Evolutionary conservation across 2,888 invertebrate genomes (phyloP).

Genomic region (Syritta pipiens): DNA sequence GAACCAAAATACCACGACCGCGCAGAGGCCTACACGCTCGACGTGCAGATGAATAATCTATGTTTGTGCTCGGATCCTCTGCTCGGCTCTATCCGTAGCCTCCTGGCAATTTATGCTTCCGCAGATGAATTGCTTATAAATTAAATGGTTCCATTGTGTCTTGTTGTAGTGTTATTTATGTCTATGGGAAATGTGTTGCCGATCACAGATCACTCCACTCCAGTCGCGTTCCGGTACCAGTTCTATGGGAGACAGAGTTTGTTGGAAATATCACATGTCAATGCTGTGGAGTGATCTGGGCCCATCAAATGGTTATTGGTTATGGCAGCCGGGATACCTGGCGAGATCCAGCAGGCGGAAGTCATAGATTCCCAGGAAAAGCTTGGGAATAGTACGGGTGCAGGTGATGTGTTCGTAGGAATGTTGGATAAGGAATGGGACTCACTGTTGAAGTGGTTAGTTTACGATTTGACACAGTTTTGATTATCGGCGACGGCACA

Average conservation of each 20-base stretch:
- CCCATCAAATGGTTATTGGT: constrained; percentile 70
- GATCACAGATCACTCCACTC: constrained; percentile 44
- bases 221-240: too few species aligned
- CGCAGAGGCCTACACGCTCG: constrained; percentile 52
- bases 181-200: constrained; percentile 64
- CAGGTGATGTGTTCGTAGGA: not conserved
- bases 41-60: constrained; percentile 57
- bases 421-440: not conserved
- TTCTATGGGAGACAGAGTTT: constrained; percentile 42
- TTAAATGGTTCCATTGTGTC: constrained; percentile 69
- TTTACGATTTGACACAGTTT: constrained; percentile 14
- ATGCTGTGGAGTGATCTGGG: constrained; percentile 46
- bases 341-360: constrained; percentile 41
- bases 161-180: constrained; percentile 68
- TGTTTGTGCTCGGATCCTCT: constrained; percentile 24
- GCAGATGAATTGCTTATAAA: constrained; percentile 70
- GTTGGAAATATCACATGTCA: constrained; percentile 32
- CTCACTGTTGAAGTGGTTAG: not conserved
- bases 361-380: constrained; percentile 57
- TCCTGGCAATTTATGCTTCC: constrained; percentile 65
- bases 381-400: constrained; percentile 15
- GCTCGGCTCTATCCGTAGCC: not conserved
- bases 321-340: constrained; percentile 51
- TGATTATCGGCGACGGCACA: too few species aligned
- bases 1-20: constrained; percentile 22